Conservation (phyloP, 2,113 vertebrate genomes). For the Salminus brasiliensis region DNA sequence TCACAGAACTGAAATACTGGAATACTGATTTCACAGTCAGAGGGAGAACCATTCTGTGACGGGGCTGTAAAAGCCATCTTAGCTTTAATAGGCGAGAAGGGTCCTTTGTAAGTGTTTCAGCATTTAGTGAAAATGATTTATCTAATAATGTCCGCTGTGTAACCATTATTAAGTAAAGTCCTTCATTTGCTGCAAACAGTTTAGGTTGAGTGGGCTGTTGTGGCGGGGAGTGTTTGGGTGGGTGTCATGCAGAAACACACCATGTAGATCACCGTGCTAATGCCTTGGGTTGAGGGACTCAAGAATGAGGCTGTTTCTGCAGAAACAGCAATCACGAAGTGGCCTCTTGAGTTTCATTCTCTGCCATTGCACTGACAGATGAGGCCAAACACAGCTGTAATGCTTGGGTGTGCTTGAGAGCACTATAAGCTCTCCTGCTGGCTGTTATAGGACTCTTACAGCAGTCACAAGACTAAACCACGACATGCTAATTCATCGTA, state of each 20-base stretch:
- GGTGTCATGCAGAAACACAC: background rate
- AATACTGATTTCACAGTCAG: background rate
- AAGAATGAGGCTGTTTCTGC: slow-evolving; percentile 31
- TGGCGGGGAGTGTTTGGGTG: background rate
- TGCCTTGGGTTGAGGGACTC: background rate
- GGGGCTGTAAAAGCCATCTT: background rate
- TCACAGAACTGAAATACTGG: no score
- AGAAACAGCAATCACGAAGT: slow-evolving; percentile 39
- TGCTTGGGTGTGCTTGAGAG: slow-evolving; percentile 25
- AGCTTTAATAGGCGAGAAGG: background rate
- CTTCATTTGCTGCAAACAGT: slow-evolving; percentile 18
- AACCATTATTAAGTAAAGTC: background rate
- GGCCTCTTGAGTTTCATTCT: slow-evolving; percentile 38
- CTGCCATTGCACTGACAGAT: slow-evolving; percentile 10
- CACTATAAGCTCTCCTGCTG: slow-evolving; percentile 31
- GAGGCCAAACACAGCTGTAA: slow-evolving; percentile 39
- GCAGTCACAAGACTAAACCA: slow-evolving; percentile 26
- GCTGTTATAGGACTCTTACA: slow-evolving; percentile 16
- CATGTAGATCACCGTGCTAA: slow-evolving; percentile 10
- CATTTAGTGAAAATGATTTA: background rate
- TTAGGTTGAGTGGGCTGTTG: slow-evolving; percentile 1
- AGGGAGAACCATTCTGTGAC: background rate
- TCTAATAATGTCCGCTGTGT: background rate
- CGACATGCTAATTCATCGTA: background rate
- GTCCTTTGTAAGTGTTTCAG: background rate